Conservation (phyloP, 1,140 invertebrate genomes). For the Harpegnathos saltator region DNA sequence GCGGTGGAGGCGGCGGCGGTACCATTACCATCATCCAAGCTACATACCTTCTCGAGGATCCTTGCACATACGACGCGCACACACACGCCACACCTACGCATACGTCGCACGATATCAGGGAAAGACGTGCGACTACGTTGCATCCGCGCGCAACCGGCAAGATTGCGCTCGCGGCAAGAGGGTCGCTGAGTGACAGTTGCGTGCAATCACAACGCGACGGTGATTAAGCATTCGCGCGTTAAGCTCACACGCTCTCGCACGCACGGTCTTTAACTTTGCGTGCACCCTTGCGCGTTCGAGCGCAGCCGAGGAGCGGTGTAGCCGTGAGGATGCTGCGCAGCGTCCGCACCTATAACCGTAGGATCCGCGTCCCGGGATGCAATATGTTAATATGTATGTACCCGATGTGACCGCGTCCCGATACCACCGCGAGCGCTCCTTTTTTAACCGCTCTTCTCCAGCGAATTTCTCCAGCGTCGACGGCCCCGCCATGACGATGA, state of each 20-base stretch:
- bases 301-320: conserved; percentile 1
- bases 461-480: not conserved
- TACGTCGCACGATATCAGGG: not conserved
- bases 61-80: conserved; percentile 41
- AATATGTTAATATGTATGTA: too few species aligned
- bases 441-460: not conserved
- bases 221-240: conserved; percentile 60
- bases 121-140: conserved; percentile 32
- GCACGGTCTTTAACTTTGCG: conserved; percentile 50
- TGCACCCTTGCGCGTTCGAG: too few species aligned
- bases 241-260: conserved; percentile 42
- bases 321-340: not conserved
- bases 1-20: conserved; percentile 41
- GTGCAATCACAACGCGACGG: conserved; percentile 46
- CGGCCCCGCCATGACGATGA: too few species aligned
- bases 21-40: conserved; percentile 77
- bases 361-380: too few species aligned
- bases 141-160: conserved; percentile 27
- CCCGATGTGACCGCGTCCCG: too few species aligned
- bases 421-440: not conserved
- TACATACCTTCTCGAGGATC: conserved; percentile 72
- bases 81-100: not conserved
- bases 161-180: conserved; percentile 38
- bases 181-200: conserved; percentile 43
- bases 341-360: not conserved